Evolutionary conservation across 2,113 vertebrate species (phyloP).

Genomic region (Thunnus maccoyii): DNA sequence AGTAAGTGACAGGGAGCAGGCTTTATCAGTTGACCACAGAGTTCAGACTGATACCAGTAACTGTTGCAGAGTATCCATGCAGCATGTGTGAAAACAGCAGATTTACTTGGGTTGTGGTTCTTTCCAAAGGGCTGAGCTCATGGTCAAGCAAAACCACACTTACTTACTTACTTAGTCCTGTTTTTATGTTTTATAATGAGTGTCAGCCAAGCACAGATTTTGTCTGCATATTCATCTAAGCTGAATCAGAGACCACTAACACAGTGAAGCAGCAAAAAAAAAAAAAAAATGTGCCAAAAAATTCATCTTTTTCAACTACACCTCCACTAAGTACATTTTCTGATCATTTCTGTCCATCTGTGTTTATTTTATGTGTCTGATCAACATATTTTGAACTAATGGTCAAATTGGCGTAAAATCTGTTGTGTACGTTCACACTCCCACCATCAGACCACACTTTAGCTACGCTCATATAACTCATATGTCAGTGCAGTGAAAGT

Average conservation of each 20-base stretch:
- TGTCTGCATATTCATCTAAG: neutral
- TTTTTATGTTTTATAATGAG: neutral
- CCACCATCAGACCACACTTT: constrained; percentile 14
- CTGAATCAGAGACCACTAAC: neutral
- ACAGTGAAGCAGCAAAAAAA: neutral
- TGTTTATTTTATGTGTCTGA: constrained; percentile 28
- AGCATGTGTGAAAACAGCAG: neutral
- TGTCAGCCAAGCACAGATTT: constrained; percentile 5
- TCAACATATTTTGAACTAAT: constrained; percentile 36
- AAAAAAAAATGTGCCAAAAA: neutral
- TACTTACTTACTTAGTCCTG: neutral
- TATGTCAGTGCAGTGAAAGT: constrained; percentile 1
- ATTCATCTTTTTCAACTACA: neutral
- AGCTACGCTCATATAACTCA: neutral
- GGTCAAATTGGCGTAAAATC: constrained; percentile 8
- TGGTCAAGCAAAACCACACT: neutral
- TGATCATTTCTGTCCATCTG: constrained; percentile 25
- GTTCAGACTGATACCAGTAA: neutral
- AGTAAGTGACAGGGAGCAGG: neutral
- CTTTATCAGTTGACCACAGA: constrained; percentile 18
- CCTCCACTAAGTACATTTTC: neutral
- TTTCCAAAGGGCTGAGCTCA: neutral
- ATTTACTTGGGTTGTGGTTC: neutral
- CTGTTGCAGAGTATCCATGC: neutral
- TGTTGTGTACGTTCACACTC: constrained; percentile 37